These are phyloP conservation scores for Drosophila nigricruria DNA, from an alignment of 2,888 invertebrate species.

Conservation along the genomic window DNA sequence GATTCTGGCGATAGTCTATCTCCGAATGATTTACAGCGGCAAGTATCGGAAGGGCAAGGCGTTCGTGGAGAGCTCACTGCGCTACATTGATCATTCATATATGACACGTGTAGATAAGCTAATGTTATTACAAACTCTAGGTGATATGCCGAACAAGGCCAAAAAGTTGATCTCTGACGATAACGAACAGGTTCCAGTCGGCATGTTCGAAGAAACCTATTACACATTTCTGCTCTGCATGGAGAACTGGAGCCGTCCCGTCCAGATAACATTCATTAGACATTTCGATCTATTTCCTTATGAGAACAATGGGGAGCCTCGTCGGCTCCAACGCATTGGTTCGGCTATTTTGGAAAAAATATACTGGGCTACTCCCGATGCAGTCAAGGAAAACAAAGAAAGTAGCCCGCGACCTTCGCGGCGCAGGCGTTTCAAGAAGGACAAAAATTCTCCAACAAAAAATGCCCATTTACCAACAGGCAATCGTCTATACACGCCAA, in stretches of 20 bases:
- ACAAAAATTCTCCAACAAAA: conserved; percentile 10
- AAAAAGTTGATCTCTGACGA: conserved; percentile 41
- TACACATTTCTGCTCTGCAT: neutral
- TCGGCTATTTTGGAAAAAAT: conserved; percentile 20
- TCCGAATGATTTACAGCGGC: conserved; percentile 40
- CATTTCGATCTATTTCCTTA: conserved; percentile 34
- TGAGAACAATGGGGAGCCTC: neutral
- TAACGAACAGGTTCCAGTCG: conserved; percentile 27
- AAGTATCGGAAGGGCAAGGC: conserved; percentile 26
- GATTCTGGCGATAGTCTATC: conserved; percentile 40
- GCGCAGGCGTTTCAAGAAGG: conserved; percentile 39
- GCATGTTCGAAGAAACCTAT: conserved; percentile 27
- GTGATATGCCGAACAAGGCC: conserved; percentile 42
- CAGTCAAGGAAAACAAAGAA: conserved; percentile 27
- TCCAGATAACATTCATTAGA: conserved; percentile 26
- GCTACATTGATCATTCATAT: conserved; percentile 45
- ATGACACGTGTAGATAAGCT: conserved; percentile 46
- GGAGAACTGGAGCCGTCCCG: conserved; percentile 25
- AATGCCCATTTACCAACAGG: conserved; percentile 31
- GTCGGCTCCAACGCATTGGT: conserved; percentile 21
- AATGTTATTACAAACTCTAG: conserved; percentile 9
- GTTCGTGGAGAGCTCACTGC: conserved; percentile 22
- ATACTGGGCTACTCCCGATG: conserved; percentile 29
- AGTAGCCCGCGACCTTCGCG: conserved; percentile 5
- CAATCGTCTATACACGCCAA: conserved; percentile 44